Evolutionary conservation across 1,140 invertebrate species (phyloP), one percentile per base, ranked within the genome.

Genomic region (Arion vulgaris): DNA sequence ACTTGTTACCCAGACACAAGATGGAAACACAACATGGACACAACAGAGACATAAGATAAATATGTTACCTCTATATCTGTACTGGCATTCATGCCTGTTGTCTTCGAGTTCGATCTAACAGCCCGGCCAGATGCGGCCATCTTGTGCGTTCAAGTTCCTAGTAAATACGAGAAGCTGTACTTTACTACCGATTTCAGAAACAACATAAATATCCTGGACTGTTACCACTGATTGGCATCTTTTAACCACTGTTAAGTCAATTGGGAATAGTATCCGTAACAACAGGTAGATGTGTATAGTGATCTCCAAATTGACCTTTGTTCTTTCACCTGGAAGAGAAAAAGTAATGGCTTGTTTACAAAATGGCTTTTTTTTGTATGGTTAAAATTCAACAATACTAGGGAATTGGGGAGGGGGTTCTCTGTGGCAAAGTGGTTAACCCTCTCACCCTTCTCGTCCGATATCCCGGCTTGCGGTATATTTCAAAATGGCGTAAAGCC

Each of bases 81-180:
- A 34, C 38, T 66, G 34, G 26, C 41, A 38, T 68, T 77, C 41
- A 75, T 75, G 5, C 73, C 73, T n/a, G 73, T 75, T 11, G 45
- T 75, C 34, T 75, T 75, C 17, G 38, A 36, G 28, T 45, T 68
- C 17, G 57, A 41, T 28, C 69, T 34, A 68, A 36, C 28, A 32
- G 53, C 38, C 23, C 74, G 26, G 1, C 38, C 62, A 1, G 77
- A 57, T n/a, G 45, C 68, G 0, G 80, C 36, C 41, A 51, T 72
- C n/a, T 66, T 66, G 9, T 32, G 19, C 32, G 62, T 66, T 17
- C 62, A 66, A 32, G 17, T n/a, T 57, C 15, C 2, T 7, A 66
- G n/a, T 7, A 66, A 66, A 2, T 5, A 23, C 19, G 2, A 28
- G 17, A 32, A 57, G 51, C 32, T 32, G n/a, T 32, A 32, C 17